Percentiles rank a stretch among this genome's conserved stretches.
These are phyloP conservation scores for Tenthredo livida DNA, from an alignment of 2,888 invertebrate species.

Conservation along the genomic window DNA sequence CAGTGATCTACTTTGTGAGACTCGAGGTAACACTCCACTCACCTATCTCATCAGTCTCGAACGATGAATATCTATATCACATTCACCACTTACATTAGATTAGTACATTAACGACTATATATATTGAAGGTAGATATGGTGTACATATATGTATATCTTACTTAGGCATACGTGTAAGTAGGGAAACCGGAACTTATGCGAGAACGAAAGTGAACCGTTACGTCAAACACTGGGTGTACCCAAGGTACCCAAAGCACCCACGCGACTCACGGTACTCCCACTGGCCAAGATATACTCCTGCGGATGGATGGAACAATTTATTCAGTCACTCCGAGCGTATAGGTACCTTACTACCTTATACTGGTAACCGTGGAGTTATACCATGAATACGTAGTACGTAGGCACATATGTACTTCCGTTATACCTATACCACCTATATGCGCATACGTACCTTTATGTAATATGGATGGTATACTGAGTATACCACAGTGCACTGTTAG, in stretches of 20 bases:
- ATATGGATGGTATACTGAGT: not conserved
- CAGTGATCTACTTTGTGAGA: slow-evolving; percentile 2
- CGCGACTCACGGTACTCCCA: slow-evolving; percentile 11
- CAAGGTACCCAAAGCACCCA: not conserved
- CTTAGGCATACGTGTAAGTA: not conserved
- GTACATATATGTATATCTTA: not conserved
- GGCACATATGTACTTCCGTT: not conserved
- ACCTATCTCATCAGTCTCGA: not conserved
- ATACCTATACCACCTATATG: not conserved
- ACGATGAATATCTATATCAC: not conserved
- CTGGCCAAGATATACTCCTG: slow-evolving; percentile 4
- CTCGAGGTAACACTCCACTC: not conserved
- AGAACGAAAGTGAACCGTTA: slow-evolving; percentile 52
- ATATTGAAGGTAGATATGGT: not conserved
- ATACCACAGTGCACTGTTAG: not conserved
- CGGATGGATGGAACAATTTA: slow-evolving; percentile 22
- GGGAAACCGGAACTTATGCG: slow-evolving; percentile 36
- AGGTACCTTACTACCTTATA: not conserved
- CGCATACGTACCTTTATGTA: not conserved
- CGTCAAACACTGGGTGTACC: slow-evolving; percentile 26
- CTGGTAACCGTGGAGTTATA: slow-evolving; percentile 19
- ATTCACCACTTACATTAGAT: not conserved
- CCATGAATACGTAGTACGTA: slow-evolving; percentile 8
- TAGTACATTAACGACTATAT: not conserved
- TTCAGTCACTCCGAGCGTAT: not conserved